phyloP scores from a whole-genome alignment of 2,113 vertebrate species.

The Dryoscopus gambensis region DNA sequence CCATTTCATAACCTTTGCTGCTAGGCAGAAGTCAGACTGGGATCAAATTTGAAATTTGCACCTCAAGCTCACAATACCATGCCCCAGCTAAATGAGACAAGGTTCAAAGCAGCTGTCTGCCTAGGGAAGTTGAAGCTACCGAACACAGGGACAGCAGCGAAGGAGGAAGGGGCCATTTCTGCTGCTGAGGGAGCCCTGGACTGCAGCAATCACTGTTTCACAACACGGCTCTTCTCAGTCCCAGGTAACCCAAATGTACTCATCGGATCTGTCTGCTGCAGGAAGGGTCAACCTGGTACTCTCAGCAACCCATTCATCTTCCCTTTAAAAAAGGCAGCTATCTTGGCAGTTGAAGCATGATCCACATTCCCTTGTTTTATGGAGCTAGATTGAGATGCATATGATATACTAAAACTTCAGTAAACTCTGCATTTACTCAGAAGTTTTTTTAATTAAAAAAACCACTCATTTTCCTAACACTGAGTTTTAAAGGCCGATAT shows the following conservation, averaged over 20 bases:
- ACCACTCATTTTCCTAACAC: neutral
- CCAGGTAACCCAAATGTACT: neutral
- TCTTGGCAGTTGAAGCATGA: neutral
- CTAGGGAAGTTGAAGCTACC: neutral
- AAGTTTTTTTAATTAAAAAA: neutral
- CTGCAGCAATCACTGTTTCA: neutral
- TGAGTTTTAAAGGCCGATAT: neutral
- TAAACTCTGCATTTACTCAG: neutral
- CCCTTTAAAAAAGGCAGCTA: neutral
- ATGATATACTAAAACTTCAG: neutral
- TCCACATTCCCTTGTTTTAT: neutral
- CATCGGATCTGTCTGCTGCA: neutral
- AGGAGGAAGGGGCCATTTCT: neutral
- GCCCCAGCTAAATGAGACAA: neutral
- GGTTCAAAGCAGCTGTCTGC: neutral
- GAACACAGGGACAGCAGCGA: neutral
- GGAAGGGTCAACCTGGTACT: neutral
- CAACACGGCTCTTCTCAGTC: neutral
- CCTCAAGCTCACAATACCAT: neutral
- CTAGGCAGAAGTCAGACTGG: neutral
- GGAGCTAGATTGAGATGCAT: neutral
- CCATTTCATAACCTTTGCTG: neutral
- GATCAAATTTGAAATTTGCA: neutral
- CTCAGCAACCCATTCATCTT: neutral
- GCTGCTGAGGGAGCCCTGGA: neutral